Evolutionary conservation across 2,797 vertebrate genomes (phyloP).

Genomic region (Anas acuta): DNA sequence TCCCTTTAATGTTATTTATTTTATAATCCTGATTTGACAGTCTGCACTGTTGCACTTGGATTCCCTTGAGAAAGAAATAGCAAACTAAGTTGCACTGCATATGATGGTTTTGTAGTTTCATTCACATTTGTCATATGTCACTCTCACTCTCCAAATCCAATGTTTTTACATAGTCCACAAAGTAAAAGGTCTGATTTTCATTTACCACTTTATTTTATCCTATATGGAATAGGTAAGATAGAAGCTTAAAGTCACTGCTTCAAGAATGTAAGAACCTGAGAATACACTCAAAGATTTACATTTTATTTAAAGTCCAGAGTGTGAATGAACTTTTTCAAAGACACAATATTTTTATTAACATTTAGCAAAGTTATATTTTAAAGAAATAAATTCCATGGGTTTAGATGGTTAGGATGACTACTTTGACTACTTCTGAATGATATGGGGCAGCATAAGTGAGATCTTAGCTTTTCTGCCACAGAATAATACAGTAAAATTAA

Average conservation of each 20-base stretch:
- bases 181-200: conserved; percentile 24
- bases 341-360: conserved; percentile 45
- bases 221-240: not conserved
- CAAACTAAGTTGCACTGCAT: not conserved
- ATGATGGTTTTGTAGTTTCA: not conserved
- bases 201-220: conserved; percentile 39
- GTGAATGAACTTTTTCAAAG: conserved; percentile 21
- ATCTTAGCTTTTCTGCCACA: not conserved
- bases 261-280: conserved; percentile 43
- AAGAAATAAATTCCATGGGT: conserved; percentile 36
- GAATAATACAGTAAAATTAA: not conserved
- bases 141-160: not conserved
- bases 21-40: conserved; percentile 21
- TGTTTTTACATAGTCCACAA: not conserved
- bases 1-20: conserved; percentile 15
- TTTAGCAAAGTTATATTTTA: conserved; percentile 60
- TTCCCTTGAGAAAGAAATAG: conserved; percentile 21
- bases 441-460: not conserved
- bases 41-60: not conserved
- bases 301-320: conserved; percentile 34
- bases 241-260: conserved; percentile 33
- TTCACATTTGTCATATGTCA: not conserved
- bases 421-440: not conserved
- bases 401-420: not conserved
- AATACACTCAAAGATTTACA: conserved; percentile 39